phyloP scores from a whole-genome alignment of 2,888 invertebrate species.

The Drosophila kuntzei region DNA sequence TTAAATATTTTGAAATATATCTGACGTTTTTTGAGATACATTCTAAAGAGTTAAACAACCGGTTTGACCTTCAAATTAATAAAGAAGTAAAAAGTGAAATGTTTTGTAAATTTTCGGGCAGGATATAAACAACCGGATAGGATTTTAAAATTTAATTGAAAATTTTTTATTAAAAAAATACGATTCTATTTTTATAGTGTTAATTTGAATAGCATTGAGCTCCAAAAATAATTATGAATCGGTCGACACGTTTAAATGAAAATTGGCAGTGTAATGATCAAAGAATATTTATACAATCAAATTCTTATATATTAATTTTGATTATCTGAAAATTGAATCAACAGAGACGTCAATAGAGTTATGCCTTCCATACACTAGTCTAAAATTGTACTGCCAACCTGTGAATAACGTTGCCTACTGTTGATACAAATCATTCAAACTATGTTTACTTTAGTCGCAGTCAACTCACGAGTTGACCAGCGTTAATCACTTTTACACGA shows the following conservation, averaged over 20 bases:
- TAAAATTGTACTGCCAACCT: too few relatives aligned
- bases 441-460: not conserved
- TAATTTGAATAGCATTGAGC: not conserved
- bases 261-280: not conserved
- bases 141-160: not conserved
- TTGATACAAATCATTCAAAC: not conserved
- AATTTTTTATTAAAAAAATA: not conserved
- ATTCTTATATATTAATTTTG: not conserved
- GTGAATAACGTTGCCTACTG: too few relatives aligned
- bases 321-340: not conserved
- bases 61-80: slow-evolving; percentile 43
- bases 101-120: not conserved
- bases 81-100: slow-evolving; percentile 1
- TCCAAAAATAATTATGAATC: slow-evolving; percentile 8
- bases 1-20: slow-evolving; percentile 1
- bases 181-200: slow-evolving; percentile 1
- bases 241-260: not conserved
- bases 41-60: not conserved
- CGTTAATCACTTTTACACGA: not conserved
- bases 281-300: not conserved
- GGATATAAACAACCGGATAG: not conserved
- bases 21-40: not conserved
- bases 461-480: not conserved
- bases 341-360: not conserved
- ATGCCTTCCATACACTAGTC: not conserved